phyloP scores from a whole-genome alignment of 2,113 vertebrate genomes.

The Apistogramma diplotaenia region DNA sequence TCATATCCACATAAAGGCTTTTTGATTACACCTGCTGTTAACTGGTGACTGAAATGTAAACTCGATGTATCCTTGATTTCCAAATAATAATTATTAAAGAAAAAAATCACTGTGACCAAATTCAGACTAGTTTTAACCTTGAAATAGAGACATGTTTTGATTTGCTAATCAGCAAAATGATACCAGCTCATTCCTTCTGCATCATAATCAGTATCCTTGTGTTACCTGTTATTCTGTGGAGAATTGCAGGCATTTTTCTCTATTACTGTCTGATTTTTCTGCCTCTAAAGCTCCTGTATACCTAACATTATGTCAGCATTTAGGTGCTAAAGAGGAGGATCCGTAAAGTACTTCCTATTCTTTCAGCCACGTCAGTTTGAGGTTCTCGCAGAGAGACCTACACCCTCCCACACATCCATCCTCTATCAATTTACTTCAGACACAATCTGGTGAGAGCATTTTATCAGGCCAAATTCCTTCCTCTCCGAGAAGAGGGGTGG shows the following conservation, averaged over 20 bases:
- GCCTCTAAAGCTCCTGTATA: not conserved
- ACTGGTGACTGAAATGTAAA: not conserved
- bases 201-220: not conserved
- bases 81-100: not conserved
- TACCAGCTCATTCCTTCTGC: not conserved
- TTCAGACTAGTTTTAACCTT: not conserved
- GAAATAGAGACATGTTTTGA: not conserved
- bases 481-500: not conserved
- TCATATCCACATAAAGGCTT: not conserved
- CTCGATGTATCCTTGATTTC: not conserved
- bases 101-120: not conserved
- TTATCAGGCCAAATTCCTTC: constrained; percentile 1
- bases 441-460: constrained; percentile 12
- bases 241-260: not conserved
- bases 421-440: constrained; percentile 4
- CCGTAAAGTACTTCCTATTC: not conserved
- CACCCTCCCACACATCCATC: not conserved
- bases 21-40: not conserved
- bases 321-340: not conserved
- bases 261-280: not conserved
- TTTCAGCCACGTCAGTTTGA: not conserved
- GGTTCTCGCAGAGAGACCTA: not conserved
- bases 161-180: not conserved
- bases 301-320: not conserved
- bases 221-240: not conserved